Percentiles rank a stretch among this genome's conserved stretches.
Conservation (phyloP, 2,797 vertebrate species). For the Diceros bicornis region DNA sequence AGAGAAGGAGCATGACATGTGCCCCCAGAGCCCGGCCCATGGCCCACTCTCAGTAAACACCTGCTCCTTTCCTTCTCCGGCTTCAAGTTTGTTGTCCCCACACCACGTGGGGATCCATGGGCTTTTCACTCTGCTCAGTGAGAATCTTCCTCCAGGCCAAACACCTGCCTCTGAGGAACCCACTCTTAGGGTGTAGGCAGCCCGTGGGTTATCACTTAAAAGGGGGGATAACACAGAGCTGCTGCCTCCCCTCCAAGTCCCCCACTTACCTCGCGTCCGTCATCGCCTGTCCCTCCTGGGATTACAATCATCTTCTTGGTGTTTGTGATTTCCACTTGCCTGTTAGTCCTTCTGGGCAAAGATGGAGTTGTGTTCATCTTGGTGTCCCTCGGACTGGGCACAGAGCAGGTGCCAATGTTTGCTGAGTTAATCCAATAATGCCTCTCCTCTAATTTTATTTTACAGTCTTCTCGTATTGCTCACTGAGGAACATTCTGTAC, state of each 20-base stretch:
- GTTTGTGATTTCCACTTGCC: neutral
- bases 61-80: neutral
- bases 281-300: rapidly evolving
- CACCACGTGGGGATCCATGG: neutral
- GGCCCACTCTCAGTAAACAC: rapidly evolving
- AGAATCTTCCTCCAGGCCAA: neutral
- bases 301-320: rapidly evolving
- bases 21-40: neutral
- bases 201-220: neutral
- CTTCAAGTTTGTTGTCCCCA: neutral
- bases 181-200: rapidly evolving
- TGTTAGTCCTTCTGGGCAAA: neutral
- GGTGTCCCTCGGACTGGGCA: rapidly evolving
- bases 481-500: neutral
- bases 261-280: rapidly evolving
- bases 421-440: neutral
- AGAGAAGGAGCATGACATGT: rapidly evolving
- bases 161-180: neutral
- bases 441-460: neutral
- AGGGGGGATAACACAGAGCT: neutral
- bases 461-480: neutral
- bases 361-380: rapidly evolving
- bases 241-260: no score
- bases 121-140: neutral
- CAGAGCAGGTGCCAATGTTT: no score